Evolutionary conservation across 2,113 vertebrate genomes (phyloP).

Genomic region (Syrrhaptes paradoxus): DNA sequence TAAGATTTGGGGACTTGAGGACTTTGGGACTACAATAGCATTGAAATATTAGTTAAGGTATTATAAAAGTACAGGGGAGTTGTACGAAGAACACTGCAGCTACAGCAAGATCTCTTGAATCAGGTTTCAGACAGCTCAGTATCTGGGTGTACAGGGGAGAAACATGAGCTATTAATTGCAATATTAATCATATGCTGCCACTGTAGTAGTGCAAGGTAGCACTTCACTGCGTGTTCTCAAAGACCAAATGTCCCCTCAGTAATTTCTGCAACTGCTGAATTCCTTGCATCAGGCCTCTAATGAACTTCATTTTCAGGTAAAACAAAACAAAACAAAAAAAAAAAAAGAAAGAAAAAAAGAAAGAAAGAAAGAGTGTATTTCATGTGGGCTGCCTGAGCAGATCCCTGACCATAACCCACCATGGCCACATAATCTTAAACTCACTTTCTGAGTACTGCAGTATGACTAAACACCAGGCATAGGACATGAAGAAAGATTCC

Average conservation of each 20-base stretch:
- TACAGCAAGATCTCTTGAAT: constrained; percentile 33
- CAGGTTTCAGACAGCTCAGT: constrained; percentile 29
- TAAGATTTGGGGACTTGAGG: background rate
- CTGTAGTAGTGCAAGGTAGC: background rate
- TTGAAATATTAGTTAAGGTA: background rate
- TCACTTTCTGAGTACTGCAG: background rate
- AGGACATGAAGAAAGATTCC: background rate
- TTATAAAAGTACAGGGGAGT: constrained; percentile 4
- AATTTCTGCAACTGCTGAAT: background rate
- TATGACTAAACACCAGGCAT: background rate
- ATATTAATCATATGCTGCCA: constrained; percentile 27
- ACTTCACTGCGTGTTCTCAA: background rate
- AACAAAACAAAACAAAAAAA: too few relatives aligned
- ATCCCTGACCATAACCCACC: background rate
- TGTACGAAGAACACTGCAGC: background rate
- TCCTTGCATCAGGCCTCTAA: background rate
- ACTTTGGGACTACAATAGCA: background rate
- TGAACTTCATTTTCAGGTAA: background rate
- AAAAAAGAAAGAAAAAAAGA: too few relatives aligned
- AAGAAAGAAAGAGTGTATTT: background rate
- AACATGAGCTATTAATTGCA: constrained; percentile 37
- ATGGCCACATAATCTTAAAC: background rate
- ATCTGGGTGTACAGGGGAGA: background rate
- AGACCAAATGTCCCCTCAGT: background rate
- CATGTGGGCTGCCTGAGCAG: background rate